These are phyloP conservation scores for Ctenosaura bakeri DNA, from an alignment of 2,797 vertebrate species.

Conservation along the genomic window DNA sequence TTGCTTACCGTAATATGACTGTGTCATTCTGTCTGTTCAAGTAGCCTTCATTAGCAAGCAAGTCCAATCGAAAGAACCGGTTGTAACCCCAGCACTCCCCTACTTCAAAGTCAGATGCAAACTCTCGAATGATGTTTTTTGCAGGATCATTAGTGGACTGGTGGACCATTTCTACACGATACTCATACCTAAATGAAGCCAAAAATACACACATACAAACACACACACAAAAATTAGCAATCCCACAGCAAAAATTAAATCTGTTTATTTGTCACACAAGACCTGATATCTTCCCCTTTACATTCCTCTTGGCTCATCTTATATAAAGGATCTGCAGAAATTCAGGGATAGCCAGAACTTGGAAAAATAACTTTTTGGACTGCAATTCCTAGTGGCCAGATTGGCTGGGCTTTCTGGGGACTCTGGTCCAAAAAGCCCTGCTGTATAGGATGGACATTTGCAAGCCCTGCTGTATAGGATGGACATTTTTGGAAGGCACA, in stretches of 20 bases:
- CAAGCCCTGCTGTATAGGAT: no score
- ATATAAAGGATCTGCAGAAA: background rate
- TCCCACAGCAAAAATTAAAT: no score
- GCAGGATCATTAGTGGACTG: conserved; percentile 96
- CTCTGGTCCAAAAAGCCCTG: no score
- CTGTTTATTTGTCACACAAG: background rate
- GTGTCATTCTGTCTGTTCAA: conserved; percentile 97
- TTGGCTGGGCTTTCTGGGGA: background rate
- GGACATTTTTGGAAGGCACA: background rate
- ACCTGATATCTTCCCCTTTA: background rate
- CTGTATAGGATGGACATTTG: background rate
- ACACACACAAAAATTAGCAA: background rate
- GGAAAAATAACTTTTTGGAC: background rate
- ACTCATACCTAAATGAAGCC: conserved; percentile 88
- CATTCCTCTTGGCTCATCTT: background rate
- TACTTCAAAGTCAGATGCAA: conserved; percentile 98
- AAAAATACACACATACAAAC: no score
- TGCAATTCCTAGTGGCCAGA: background rate
- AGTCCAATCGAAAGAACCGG: conserved; percentile 96
- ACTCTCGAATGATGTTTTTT: conserved; percentile 98
- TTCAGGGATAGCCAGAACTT: background rate
- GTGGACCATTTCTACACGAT: conserved; percentile 99
- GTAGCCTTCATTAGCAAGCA: conserved; percentile 97
- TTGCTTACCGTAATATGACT: conserved; percentile 92
- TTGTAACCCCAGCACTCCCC: conserved; percentile 99